phyloP scores from a whole-genome alignment of 2,888 invertebrate genomes.

The Trachelus iudaicus region DNA sequence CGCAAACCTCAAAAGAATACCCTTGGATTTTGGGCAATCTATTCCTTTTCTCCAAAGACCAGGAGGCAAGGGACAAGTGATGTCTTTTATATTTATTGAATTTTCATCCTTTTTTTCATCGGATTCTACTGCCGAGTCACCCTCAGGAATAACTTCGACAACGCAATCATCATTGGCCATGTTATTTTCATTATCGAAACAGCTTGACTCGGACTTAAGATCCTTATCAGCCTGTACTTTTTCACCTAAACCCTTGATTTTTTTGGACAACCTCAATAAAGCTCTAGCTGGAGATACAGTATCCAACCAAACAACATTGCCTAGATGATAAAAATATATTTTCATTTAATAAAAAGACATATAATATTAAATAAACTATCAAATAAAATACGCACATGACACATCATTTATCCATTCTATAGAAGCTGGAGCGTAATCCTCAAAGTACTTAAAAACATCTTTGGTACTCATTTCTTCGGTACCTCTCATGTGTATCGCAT shows the following conservation, averaged over 20 bases:
- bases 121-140: slow-evolving; percentile 19
- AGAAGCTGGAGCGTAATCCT: slow-evolving; percentile 79
- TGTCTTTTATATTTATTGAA: slow-evolving; percentile 65
- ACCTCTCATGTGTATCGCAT: slow-evolving; percentile 81
- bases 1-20: slow-evolving; percentile 80
- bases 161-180: slow-evolving; percentile 32
- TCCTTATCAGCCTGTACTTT: slow-evolving; percentile 23
- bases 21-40: slow-evolving; percentile 74
- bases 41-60: slow-evolving; percentile 82
- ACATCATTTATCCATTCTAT: slow-evolving; percentile 86
- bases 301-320: slow-evolving; percentile 75
- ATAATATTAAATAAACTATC: slow-evolving; percentile 1
- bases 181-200: slow-evolving; percentile 35
- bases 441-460: slow-evolving; percentile 83
- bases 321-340: slow-evolving; percentile 50
- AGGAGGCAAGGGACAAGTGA: slow-evolving; percentile 72
- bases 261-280: slow-evolving; percentile 69
- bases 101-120: slow-evolving; percentile 35
- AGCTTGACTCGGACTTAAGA: slow-evolving; percentile 25
- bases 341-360: slow-evolving; percentile 14
- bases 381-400: slow-evolving; percentile 72
- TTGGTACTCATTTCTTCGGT: slow-evolving; percentile 80
- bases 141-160: slow-evolving; percentile 23
- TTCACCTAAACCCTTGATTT: slow-evolving; percentile 56
- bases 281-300: slow-evolving; percentile 71